Conservation (phyloP, 2,797 vertebrate genomes). For the Gambusia yucatana region DNA sequence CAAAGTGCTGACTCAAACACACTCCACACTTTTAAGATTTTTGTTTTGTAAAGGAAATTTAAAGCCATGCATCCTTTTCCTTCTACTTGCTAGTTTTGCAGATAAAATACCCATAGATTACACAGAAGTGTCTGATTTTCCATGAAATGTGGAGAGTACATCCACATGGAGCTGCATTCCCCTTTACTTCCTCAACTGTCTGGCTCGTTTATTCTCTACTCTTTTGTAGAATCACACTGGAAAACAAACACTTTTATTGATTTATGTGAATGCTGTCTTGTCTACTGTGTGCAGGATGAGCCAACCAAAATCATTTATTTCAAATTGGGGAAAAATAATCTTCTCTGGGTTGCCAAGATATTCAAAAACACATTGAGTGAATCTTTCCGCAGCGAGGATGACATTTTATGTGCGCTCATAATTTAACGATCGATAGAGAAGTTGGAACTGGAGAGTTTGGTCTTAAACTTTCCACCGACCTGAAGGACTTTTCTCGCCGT, state of each 20-base stretch:
- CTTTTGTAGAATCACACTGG: not conserved
- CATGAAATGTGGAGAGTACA: not conserved
- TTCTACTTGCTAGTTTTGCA: not conserved
- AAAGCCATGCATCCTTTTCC: not conserved
- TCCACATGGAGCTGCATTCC: not conserved
- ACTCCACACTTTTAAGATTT: not conserved
- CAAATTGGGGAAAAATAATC: not conserved
- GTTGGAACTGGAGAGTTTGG: no score
- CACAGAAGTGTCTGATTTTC: not conserved
- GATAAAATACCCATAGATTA: not conserved
- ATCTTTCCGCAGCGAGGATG: not conserved
- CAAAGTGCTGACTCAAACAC: not conserved
- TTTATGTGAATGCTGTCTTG: not conserved
- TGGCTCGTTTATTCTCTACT: not conserved
- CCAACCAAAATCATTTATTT: not conserved
- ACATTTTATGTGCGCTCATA: not conserved
- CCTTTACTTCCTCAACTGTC: not conserved
- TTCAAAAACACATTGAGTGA: not conserved
- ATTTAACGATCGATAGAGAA: not conserved
- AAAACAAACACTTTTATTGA: not conserved
- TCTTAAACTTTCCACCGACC: not conserved
- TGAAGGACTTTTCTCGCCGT: not conserved
- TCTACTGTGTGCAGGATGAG: not conserved
- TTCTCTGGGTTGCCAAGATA: not conserved
- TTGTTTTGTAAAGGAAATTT: not conserved